Evolutionary conservation across 2,113 vertebrate species (phyloP), one percentile per base, ranked within the genome.

Genomic region (Pagrus major): DNA sequence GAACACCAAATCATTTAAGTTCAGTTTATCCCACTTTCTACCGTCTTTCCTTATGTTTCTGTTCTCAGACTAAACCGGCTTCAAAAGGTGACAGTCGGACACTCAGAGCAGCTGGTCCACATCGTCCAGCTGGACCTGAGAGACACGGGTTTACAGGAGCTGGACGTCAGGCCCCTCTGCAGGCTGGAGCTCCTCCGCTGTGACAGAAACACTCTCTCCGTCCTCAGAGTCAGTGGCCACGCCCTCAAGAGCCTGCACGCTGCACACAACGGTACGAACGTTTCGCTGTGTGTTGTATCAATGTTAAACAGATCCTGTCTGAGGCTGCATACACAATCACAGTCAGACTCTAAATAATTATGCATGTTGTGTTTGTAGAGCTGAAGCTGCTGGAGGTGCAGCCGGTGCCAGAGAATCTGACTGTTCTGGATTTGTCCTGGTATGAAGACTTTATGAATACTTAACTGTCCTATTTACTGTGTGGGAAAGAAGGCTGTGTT

Each of bases 391-490:
- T 99, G 78, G 97, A 98, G 76, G 95, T 98, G 83, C 94, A 96
- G 91, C 97, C 98, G 6, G 95, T 94, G 81, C 97, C 98, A n/a
- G 95, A 95, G 88, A 95, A 94, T 79, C 95, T 99, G 61, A 94
- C 96, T 29, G 95, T 94, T 42, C 91, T 98, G 95, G 98, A 99
- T 93, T 77, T 99, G 91, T 99, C 97, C 79, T 96, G 97, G 98
- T 99, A 96, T 86, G 93, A 65, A 65, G 3, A 35, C 51, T 9
- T 16, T 29, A 20, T 11, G 44, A 65, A 51, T 69, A 7, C 49
- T 23, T 33, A 16, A 23, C 61, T 78, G 64, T 75, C 71, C 58
- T 39, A 39, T 65, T 79, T 54, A 71, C 31, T 35, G 21, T 14
- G 4, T 18, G 10, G 39, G 27, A 33, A 18, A 58, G 33, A 12